Evolutionary conservation across 1,140 invertebrate genomes (phyloP), one percentile per base, ranked within the genome.

Genomic region (Hirudo medicinalis): DNA sequence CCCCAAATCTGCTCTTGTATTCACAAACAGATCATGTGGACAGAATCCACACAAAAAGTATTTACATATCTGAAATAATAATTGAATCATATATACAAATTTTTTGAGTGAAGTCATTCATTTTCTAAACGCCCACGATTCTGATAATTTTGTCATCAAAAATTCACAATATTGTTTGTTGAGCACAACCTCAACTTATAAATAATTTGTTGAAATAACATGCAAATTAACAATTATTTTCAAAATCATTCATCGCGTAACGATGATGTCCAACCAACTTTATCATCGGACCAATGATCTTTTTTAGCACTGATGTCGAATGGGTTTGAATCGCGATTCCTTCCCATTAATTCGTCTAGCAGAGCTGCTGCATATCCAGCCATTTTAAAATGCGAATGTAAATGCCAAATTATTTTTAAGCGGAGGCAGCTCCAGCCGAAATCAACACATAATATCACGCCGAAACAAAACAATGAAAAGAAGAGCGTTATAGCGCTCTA

Each of bases 331-430:
- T 98, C 96, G 74, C 95, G 85, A 82, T 95, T 90, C 78, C 93
- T 86, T 43, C 95, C 95, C 95, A 98, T 98, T 76, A 97, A 87
- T 83, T 97, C 94, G 81, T 98, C 94, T 49, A 98, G 84, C 75
- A 87, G 77, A 72, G 80, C 78, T 20, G 84, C 83, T 13, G 84
- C 82, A 22, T 80, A 77, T 36, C 81, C 78, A 75, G 85, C 84
- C 85, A 86, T 86, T 73, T 78, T 78, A 63, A 63, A 49, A 49
- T 49, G 43, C 43, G 13, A 49, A 17, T 17, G 43, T 49, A 49
- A 49, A 49, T 49, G 43, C 43, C 43, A 49, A 49, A 49, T 49
- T 49, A 49, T 49, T 49, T 49, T 2, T 49, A 49, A 49, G 11
- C 43, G 43, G 13, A 49, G 43, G 43, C 43, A 49, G 43, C 43